These are phyloP conservation scores for Dendropsophus ebraccatus DNA, from an alignment of 2,113 vertebrate genomes.

Conservation along the genomic window DNA sequence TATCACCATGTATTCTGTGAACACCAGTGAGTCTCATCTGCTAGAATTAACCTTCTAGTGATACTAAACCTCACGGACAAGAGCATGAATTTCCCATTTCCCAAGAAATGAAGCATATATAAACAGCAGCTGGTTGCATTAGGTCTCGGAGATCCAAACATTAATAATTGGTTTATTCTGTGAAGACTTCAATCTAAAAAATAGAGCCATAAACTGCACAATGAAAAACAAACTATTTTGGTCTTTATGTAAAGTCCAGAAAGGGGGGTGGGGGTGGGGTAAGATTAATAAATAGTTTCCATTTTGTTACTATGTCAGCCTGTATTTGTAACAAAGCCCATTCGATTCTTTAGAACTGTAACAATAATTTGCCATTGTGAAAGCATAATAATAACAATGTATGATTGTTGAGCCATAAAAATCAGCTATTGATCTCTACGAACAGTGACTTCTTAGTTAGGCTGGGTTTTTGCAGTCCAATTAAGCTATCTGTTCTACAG, in stretches of 20 bases:
- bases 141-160: background rate
- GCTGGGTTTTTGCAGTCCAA: too few species aligned
- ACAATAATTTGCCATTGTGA: too few species aligned
- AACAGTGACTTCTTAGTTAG: too few species aligned
- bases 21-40: constrained; percentile 35
- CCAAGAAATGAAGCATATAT: background rate
- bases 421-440: too few species aligned
- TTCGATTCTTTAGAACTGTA: too few species aligned
- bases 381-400: too few species aligned
- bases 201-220: background rate
- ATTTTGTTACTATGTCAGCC: background rate
- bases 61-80: constrained; percentile 5
- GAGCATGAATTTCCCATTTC: background rate
- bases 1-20: constrained; percentile 1
- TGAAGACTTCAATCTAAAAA: too few species aligned
- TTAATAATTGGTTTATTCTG: background rate
- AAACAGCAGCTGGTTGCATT: background rate
- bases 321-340: background rate
- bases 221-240: background rate
- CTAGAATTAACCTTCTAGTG: constrained; percentile 34
- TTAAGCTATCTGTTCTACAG: too few species aligned
- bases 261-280: too few species aligned
- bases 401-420: too few species aligned
- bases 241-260: background rate
- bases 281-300: background rate